Conservation (phyloP, 2,113 vertebrate genomes). For the Microtus montanus region DNA sequence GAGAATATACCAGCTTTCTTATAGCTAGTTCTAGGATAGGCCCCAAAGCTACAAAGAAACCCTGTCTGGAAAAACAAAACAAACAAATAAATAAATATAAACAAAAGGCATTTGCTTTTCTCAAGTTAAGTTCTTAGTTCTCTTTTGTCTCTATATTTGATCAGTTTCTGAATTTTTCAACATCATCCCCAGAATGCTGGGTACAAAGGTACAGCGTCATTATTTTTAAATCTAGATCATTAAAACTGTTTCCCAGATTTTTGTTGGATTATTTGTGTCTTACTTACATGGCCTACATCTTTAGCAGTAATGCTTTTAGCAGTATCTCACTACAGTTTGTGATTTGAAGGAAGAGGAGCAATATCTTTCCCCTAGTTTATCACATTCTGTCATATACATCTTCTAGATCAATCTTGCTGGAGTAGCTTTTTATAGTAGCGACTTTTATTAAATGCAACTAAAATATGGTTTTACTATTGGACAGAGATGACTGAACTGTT, state of each 20-base stretch:
- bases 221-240: conserved; percentile 20
- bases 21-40: neutral
- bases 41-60: too few relatives aligned
- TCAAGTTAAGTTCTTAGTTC: neutral
- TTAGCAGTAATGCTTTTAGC: neutral
- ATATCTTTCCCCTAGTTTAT: neutral
- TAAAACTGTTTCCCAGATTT: neutral
- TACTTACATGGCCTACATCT: neutral
- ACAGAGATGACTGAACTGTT: neutral
- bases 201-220: neutral
- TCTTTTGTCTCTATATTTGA: neutral
- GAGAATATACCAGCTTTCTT: neutral
- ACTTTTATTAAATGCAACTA: conserved; percentile 50
- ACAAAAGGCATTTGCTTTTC: neutral
- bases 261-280: conserved; percentile 42
- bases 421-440: conserved; percentile 38
- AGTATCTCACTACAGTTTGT: conserved; percentile 9
- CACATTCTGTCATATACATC: neutral
- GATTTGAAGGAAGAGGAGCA: conserved; percentile 14
- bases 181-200: neutral
- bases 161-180: conserved; percentile 23
- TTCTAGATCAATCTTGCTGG: conserved; percentile 16
- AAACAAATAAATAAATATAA: too few relatives aligned
- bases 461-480: neutral
- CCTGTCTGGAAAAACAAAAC: too few relatives aligned